phyloP scores from a whole-genome alignment of 2,888 invertebrate genomes.

The Iselma pallidipennis region DNA sequence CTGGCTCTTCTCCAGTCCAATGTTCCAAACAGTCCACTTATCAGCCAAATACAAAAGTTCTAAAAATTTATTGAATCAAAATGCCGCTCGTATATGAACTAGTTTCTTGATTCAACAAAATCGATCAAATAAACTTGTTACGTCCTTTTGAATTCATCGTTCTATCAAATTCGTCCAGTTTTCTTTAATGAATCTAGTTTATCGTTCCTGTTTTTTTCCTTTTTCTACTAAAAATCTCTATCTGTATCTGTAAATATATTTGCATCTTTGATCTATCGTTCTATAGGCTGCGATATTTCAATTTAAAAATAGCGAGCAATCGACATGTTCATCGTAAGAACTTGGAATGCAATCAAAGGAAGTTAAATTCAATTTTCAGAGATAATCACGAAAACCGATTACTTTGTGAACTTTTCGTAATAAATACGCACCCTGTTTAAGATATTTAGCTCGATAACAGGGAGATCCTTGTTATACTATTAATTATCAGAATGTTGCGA shows the following conservation, averaged over 20 bases:
- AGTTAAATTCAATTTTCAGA: constrained; percentile 42
- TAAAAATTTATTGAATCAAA: not conserved
- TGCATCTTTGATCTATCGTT: not conserved
- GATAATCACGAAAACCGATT: constrained; percentile 46
- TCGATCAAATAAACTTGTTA: not conserved
- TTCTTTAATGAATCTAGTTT: not conserved
- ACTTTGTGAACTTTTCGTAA: constrained; percentile 38
- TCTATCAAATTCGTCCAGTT: not conserved
- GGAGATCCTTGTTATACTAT: constrained; percentile 46
- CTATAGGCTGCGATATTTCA: constrained; percentile 24
- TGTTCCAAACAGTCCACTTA: not conserved
- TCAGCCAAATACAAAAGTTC: not conserved
- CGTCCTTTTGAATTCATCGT: not conserved
- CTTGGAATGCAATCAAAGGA: constrained; percentile 31
- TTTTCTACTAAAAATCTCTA: not conserved
- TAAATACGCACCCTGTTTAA: constrained; percentile 36
- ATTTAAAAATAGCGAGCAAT: constrained; percentile 36
- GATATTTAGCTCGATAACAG: constrained; percentile 43
- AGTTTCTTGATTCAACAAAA: not conserved
- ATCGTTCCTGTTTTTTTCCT: not conserved
- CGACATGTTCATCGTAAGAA: constrained; percentile 31
- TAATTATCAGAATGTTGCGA: constrained; percentile 47
- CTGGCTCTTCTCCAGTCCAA: not conserved
- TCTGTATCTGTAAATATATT: too few species aligned
- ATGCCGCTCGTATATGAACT: not conserved